Conservation (phyloP, 2,113 vertebrate genomes). For the Odobenus rosmarus region DNA sequence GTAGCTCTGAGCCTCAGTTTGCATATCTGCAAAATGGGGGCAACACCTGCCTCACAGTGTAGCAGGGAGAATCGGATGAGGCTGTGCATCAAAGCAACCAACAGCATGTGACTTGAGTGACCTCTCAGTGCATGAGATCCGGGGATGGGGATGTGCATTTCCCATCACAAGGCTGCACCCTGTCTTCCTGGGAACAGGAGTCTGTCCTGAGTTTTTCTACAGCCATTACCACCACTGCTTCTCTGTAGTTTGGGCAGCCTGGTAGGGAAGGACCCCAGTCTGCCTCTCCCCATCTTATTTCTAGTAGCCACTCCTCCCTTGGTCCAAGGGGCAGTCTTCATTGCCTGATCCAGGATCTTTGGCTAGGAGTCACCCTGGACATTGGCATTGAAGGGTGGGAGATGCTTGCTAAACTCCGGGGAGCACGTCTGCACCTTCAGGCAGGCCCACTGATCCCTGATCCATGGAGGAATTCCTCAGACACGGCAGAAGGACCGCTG, state of each 20-base stretch:
- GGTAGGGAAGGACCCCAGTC: not conserved
- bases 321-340: not conserved
- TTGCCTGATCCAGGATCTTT: not conserved
- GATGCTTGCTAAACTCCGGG: not conserved
- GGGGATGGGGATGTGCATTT: rapidly evolving
- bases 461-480: not conserved
- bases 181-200: not conserved
- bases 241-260: not conserved
- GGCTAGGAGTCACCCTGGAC: not conserved
- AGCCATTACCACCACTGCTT: not conserved
- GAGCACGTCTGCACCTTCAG: not conserved
- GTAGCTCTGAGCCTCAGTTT: not conserved
- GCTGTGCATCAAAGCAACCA: not conserved
- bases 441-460: not conserved
- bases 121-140: rapidly evolving
- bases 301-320: not conserved
- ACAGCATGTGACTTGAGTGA: not conserved
- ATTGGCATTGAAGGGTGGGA: not conserved
- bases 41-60: rapidly evolving
- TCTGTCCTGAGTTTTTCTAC: not conserved
- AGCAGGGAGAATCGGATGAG: not conserved
- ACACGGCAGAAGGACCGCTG: not conserved
- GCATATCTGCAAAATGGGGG: not conserved
- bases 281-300: not conserved
- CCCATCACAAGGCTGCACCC: not conserved